These are phyloP conservation scores for Lucifuga dentata DNA, from an alignment of 2,113 vertebrate genomes.

Conservation along the genomic window DNA sequence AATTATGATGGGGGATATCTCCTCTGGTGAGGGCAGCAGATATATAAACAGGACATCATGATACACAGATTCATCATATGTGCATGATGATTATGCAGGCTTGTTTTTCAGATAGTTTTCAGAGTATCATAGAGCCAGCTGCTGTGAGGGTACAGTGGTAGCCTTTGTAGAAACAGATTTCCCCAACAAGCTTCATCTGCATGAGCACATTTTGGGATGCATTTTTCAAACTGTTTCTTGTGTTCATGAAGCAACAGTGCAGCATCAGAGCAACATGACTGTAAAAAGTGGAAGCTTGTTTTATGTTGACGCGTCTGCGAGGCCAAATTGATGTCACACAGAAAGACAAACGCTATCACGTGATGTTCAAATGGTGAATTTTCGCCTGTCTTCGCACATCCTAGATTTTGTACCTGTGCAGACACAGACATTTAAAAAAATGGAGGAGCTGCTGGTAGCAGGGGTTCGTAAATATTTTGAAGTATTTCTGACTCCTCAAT, in stretches of 20 bases:
- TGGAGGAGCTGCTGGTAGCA: too few species aligned
- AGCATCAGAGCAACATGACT: not conserved
- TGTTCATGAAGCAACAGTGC: slow-evolving; percentile 5
- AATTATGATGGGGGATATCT: slow-evolving; percentile 42
- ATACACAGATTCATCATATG: slow-evolving; percentile 24
- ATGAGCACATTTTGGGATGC: slow-evolving; percentile 16
- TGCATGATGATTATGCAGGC: too few species aligned
- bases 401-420: too few species aligned
- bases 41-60: slow-evolving; percentile 16
- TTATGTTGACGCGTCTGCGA: too few species aligned
- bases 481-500: too few species aligned
- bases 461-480: too few species aligned
- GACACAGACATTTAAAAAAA: too few species aligned
- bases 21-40: slow-evolving; percentile 2
- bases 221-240: not conserved
- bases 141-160: slow-evolving; percentile 45
- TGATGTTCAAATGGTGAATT: too few species aligned
- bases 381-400: too few species aligned
- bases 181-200: not conserved
- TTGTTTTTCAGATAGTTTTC: too few species aligned
- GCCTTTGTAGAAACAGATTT: slow-evolving; percentile 18
- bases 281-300: not conserved
- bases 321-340: too few species aligned
- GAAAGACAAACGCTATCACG: too few species aligned
- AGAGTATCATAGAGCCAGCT: slow-evolving; percentile 61